phyloP scores from a whole-genome alignment of 2,113 vertebrate genomes.

The Platysternon megacephalum region DNA sequence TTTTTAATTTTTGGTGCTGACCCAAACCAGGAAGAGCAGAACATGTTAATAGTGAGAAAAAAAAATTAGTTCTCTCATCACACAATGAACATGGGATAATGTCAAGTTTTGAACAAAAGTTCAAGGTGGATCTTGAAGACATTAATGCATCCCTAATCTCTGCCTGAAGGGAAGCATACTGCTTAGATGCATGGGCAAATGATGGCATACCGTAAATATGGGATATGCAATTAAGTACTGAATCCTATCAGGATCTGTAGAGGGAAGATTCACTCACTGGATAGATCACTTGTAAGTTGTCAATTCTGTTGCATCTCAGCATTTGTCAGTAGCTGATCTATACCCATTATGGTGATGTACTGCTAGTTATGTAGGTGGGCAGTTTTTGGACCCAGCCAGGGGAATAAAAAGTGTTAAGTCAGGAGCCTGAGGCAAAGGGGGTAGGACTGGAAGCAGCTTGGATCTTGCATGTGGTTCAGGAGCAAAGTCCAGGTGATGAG shows the following conservation, averaged over 20 bases:
- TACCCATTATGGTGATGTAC: not conserved
- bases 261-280: not conserved
- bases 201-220: not conserved
- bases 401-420: not conserved
- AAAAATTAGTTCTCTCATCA: not conserved
- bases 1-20: constrained; percentile 9
- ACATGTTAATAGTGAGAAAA: not conserved
- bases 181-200: fast-evolving
- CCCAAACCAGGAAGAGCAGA: not conserved
- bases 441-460: not conserved
- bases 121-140: constrained; percentile 18
- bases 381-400: not conserved
- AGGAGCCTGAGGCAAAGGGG: not conserved
- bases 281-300: not conserved
- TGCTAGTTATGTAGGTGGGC: not conserved
- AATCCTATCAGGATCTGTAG: not conserved
- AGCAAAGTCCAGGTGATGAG: not conserved
- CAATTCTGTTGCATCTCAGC: not conserved
- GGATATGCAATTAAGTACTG: constrained; percentile 4
- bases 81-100: not conserved
- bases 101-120: constrained; percentile 33
- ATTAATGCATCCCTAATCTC: not conserved
- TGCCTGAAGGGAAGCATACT: not conserved
- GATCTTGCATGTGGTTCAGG: not conserved
- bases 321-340: not conserved